These are phyloP conservation scores for Naja naja DNA, from an alignment of 2,113 vertebrate species.

Conservation along the genomic window DNA sequence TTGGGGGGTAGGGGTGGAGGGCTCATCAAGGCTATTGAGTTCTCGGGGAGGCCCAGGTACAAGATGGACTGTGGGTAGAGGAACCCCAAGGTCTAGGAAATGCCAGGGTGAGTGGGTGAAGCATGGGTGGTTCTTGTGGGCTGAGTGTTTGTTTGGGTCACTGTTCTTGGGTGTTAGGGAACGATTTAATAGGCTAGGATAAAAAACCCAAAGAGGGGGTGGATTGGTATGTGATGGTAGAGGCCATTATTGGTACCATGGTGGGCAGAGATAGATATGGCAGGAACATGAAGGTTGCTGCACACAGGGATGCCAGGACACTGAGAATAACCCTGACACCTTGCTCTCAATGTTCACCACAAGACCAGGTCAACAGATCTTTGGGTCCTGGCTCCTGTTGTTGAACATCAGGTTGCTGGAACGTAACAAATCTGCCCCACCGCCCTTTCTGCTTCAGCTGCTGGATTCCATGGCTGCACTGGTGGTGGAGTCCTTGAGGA, in stretches of 20 bases:
- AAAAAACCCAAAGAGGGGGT: neutral
- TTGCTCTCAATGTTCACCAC: neutral
- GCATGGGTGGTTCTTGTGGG: neutral
- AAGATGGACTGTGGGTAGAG: neutral
- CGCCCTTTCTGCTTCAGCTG: neutral
- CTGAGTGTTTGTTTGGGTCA: neutral
- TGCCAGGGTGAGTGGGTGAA: neutral
- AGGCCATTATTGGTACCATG: too few relatives aligned
- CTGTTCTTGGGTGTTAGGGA: neutral
- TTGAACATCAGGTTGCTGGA: neutral
- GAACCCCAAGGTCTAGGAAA: neutral
- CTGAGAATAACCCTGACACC: neutral
- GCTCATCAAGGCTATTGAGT: neutral
- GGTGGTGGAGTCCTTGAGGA: neutral
- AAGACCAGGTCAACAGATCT: neutral
- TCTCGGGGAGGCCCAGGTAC: neutral
- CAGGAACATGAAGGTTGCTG: too few relatives aligned
- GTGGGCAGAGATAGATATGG: too few relatives aligned
- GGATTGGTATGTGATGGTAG: neutral
- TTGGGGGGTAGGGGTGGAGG: neutral
- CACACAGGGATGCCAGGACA: neutral
- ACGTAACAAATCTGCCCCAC: neutral
- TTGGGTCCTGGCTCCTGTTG: neutral
- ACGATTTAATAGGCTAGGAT: neutral
- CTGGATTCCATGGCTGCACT: neutral